Conservation (phyloP, 2,888 invertebrate species). For the Eupelmus urozonus region DNA sequence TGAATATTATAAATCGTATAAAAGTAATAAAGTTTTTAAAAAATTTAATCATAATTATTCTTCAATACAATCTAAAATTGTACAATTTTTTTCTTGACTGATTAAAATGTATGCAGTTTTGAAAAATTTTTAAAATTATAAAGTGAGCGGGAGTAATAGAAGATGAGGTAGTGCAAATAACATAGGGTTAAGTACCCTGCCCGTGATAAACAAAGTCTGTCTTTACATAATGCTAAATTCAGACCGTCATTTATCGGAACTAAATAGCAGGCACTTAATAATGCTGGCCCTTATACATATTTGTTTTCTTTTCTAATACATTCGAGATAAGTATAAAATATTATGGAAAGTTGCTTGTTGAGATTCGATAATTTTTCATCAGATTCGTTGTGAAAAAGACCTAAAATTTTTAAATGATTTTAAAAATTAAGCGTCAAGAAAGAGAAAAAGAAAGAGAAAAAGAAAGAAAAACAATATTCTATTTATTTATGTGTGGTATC, state of each 20-base stretch:
- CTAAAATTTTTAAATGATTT: not conserved
- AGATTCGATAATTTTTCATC: not conserved
- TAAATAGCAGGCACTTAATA: slow-evolving; percentile 58
- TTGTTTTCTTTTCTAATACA: slow-evolving; percentile 32
- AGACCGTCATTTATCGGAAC: slow-evolving; percentile 39
- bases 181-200: slow-evolving; percentile 58
- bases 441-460: slow-evolving; percentile 42
- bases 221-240: slow-evolving; percentile 13
- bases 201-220: slow-evolving; percentile 46
- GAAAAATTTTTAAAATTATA: slow-evolving; percentile 25
- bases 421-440: not conserved
- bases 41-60: no score
- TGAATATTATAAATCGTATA: slow-evolving; percentile 11
- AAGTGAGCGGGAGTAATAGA: slow-evolving; percentile 55
- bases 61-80: slow-evolving; percentile 14
- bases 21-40: slow-evolving; percentile 18
- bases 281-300: slow-evolving; percentile 46
- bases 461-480: slow-evolving; percentile 50
- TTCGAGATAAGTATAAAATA: slow-evolving; percentile 36
- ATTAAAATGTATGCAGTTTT: slow-evolving; percentile 41
- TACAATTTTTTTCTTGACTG: slow-evolving; percentile 19
- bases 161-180: slow-evolving; percentile 59
- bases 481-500: slow-evolving; percentile 17
- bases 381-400: slow-evolving; percentile 44
- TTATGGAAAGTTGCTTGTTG: slow-evolving; percentile 29